A percentile compares a stretch with the other conserved stretches of the same genome.
Evolutionary conservation across 2,113 vertebrate genomes (phyloP).

Genomic region (Eira barbara): DNA sequence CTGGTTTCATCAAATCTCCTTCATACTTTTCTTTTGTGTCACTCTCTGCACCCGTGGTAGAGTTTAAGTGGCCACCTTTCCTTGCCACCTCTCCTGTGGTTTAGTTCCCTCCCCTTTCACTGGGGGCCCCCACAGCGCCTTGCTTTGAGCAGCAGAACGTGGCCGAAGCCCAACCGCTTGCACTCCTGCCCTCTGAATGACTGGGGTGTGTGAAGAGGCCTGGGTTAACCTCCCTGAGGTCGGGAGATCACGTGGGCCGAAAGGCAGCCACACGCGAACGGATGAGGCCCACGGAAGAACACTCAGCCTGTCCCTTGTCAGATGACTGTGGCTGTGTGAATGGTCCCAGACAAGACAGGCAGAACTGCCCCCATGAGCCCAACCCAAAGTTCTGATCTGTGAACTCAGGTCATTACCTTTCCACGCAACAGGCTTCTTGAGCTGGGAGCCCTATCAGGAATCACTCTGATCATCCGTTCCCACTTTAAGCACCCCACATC

Average conservation of each 20-base stretch:
- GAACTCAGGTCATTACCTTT: background rate
- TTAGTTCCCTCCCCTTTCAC: background rate
- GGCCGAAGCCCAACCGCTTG: background rate
- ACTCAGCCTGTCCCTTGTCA: background rate
- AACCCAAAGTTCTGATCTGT: background rate
- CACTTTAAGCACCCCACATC: background rate
- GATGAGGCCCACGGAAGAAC: background rate
- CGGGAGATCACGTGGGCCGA: rapidly evolving
- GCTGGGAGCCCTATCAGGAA: background rate
- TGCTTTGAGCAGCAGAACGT: background rate
- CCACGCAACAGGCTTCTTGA: background rate
- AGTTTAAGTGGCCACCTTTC: background rate
- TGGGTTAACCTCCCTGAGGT: background rate
- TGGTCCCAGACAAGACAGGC: background rate
- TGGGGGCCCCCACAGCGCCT: background rate
- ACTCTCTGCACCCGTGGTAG: background rate
- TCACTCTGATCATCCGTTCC: background rate
- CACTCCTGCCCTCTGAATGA: background rate
- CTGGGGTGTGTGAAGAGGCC: background rate
- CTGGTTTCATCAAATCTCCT: background rate
- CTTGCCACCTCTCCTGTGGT: background rate
- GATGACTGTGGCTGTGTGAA: no score
- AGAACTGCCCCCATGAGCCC: background rate
- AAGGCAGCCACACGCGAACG: background rate
- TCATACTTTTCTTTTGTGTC: background rate